phyloP scores from a whole-genome alignment of 2,113 vertebrate genomes.

The Brienomyrus longianalis region DNA sequence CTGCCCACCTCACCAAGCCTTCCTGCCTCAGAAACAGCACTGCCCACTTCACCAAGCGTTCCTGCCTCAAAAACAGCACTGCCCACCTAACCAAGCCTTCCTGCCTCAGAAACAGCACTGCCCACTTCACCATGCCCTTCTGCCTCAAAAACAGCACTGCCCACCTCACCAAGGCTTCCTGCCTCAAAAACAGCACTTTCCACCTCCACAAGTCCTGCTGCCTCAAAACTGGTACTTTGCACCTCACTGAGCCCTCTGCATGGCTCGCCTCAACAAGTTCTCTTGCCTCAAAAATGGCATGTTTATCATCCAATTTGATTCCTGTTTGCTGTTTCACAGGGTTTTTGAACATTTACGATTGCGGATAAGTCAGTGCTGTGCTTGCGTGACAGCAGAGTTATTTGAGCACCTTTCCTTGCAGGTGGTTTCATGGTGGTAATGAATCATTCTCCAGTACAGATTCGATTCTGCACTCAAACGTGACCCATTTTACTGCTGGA shows the following conservation, averaged over 20 bases:
- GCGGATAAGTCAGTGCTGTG: neutral
- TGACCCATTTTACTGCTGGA: conserved; percentile 2
- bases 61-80: too few species aligned
- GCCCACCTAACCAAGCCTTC: too few species aligned
- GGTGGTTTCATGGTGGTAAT: neutral
- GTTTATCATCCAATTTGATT: conserved; percentile 9
- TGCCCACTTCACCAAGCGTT: too few species aligned
- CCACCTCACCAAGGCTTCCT: neutral
- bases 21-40: too few species aligned
- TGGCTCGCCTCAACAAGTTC: too few species aligned
- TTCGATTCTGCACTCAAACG: neutral
- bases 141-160: neutral
- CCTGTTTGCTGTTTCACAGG: conserved; percentile 1
- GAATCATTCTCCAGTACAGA: neutral
- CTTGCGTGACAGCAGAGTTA: neutral
- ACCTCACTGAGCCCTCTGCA: neutral
- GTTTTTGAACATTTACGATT: neutral
- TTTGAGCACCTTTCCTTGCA: conserved; percentile 10
- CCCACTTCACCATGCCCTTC: too few species aligned
- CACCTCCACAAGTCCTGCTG: neutral
- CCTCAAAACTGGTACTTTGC: neutral
- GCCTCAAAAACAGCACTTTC: too few species aligned
- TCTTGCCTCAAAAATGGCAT: neutral
- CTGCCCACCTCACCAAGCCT: neutral
- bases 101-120: too few species aligned